Evolutionary conservation across 2,888 invertebrate species (phyloP), one percentile per base, ranked within the genome.

Genomic region (Opisthograptis luteolata): DNA sequence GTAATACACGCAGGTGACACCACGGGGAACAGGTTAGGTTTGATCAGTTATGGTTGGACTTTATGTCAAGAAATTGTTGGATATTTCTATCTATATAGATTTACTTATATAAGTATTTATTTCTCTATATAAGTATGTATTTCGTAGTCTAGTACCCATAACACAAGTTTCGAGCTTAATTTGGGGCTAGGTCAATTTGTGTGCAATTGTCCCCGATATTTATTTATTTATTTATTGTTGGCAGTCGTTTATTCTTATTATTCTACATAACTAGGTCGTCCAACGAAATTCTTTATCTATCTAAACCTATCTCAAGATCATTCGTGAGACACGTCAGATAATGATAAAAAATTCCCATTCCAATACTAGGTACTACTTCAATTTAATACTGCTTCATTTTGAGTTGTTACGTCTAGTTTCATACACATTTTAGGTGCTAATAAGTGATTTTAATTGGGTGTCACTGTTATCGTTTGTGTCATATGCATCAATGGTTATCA

Each of bases 301-400:
- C 49, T 35, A 40, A 64, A 59, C 50, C 55, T 64, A 68, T 68
- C 66, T 58, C 53, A 59, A 59, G 61, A 66, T 66, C 64, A 68
- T 62, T 64, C 61, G 62, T 68, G 64, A 50, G 44, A 9, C 27
- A 46, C 44, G 10, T 27, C 32, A 52, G 58, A 53, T 61, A 58
- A 14, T 40, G 31, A 46, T 53, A 40, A 39, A 47, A 49, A 39
- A 31, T 32, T 9, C 49, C 41, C 42, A 56, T 31, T 52, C 43
- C 31, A 45, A 49, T 56, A 51, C 44, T 39, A 42, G 9, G 5
- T 5, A 17, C 5, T 15, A 20, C 8, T 15, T 47, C 44, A 15
- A 10, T 31, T 30, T 40, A 1, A 13, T 15, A 30, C 9, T 19
- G 28, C 32, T 12, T 6, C 25, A 6, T 20, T 6, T 6, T 7